Evolutionary conservation across 2,888 invertebrate genomes (phyloP), one percentile per base, ranked within the genome.

Genomic region (Lasioglossum oenotherae): DNA sequence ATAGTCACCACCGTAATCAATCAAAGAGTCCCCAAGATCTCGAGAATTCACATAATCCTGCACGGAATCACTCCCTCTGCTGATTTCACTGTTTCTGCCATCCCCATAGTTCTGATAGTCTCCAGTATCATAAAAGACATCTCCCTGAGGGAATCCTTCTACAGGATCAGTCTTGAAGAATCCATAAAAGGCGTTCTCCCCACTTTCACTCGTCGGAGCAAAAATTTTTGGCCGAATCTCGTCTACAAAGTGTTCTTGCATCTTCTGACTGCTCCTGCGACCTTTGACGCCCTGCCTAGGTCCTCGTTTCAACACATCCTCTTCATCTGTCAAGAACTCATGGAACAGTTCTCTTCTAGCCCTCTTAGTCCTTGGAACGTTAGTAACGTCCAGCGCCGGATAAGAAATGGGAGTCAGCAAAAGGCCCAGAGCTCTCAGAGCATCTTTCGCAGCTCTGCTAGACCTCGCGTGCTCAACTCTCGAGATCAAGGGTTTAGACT

Each of bases 101-200:
- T 35, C 19, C 38, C 80, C 87, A 2, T 69, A 78, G n/a, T 90
- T 84, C 23, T 82, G 88, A 0, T 88, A 88, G 16, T 86, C 80
- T 0, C 80, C 92, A 1, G 88, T 86, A 5, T 73, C 73, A 5
- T 92, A 44, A 44, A 89, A 91, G 14, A 93, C 84, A 35, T 94
- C 93, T 1, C 90, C 92, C 1, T 87, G 53, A 0, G 93, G 92
- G 31, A 93, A 94, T 31, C 86, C 87, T 19, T 86, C 80, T 0
- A 84, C 10, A 0, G 93, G 91, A 8, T 91, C 84, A 23, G 75
- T 85, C 31, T 80, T 67, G 14, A 86, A 80, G 80, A 94, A 92
- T 4, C 92, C 93, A 38, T 91, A 92, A 72, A 93, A 94, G 60
- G 90, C 88, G 49, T 92, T 91, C 16, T 93, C 93, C 1, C 35